A percentile compares a stretch with the other conserved stretches of the same genome.
Evolutionary conservation across 2,113 vertebrate genomes (phyloP).

Genomic region (Petroica traversi): DNA sequence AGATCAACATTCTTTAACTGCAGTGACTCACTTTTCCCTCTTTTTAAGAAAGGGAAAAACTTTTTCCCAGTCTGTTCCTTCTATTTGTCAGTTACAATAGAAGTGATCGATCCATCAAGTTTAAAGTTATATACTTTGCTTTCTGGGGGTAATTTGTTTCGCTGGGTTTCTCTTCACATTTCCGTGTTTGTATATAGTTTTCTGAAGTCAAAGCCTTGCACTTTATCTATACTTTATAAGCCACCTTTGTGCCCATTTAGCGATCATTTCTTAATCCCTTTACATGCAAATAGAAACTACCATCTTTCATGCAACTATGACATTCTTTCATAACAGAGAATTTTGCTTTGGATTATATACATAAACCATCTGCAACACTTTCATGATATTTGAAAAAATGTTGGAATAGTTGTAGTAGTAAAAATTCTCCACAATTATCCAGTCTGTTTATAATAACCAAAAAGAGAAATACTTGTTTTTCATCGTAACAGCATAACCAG

Average conservation of each 20-base stretch:
- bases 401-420: neutral
- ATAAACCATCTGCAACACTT: neutral
- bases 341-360: neutral
- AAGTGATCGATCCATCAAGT: neutral
- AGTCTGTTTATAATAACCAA: neutral
- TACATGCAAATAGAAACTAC: neutral
- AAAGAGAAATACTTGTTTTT: neutral
- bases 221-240: neutral
- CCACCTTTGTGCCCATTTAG: neutral
- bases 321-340: neutral
- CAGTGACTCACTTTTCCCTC: neutral
- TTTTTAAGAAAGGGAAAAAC: neutral
- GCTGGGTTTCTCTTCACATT: neutral
- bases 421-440: neutral
- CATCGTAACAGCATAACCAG: neutral
- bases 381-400: neutral
- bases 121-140: neutral
- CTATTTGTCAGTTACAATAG: neutral
- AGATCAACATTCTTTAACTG: neutral
- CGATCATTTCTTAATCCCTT: neutral
- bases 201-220: neutral
- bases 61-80: neutral
- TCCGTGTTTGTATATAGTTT: neutral
- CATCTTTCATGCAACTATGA: neutral
- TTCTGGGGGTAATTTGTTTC: neutral